Percentiles rank a stretch among this genome's conserved stretches.
Evolutionary conservation across 92 coral and sea anemone species (phyloP).

Genomic region (Virgularia gustaviana): DNA sequence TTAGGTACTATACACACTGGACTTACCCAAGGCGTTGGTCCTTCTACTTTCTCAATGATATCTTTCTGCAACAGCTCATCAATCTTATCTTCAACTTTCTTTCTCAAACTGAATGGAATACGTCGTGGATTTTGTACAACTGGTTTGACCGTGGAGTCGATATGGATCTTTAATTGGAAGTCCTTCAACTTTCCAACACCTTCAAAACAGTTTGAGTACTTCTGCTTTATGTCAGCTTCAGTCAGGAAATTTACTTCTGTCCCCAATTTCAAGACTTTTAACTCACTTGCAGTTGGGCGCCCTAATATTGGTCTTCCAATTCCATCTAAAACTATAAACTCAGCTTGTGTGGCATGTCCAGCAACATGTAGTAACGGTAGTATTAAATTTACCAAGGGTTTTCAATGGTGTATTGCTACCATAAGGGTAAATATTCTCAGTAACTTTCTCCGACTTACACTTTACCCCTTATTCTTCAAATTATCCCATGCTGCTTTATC

Average conservation of each 20-base stretch:
- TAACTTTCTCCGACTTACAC: conserved; percentile 28
- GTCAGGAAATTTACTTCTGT: conserved; percentile 10
- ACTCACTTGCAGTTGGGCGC: conserved; percentile 42
- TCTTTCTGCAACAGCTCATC: conserved; percentile 21
- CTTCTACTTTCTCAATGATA: conserved; percentile 26
- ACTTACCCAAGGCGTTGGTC: conserved; percentile 42
- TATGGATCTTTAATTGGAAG: conserved; percentile 23
- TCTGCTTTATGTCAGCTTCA: not conserved
- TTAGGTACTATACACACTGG: conserved; percentile 45
- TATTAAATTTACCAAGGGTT: conserved; percentile 18
- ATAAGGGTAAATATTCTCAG: conserved; percentile 12
- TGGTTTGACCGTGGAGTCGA: conserved; percentile 5
- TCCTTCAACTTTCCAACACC: conserved; percentile 42
- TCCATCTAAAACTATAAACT: conserved; percentile 39
- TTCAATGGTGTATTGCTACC: conserved; percentile 17
- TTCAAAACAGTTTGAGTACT: conserved; percentile 14
- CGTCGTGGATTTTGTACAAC: conserved; percentile 29
- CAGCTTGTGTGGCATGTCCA: not conserved
- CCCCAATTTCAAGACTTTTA: conserved; percentile 38
- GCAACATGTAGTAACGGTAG: not conserved
- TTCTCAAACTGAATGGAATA: conserved; percentile 32
- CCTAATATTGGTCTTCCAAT: conserved; percentile 49
- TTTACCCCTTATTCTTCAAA: conserved; percentile 25
- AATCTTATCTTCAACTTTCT: conserved; percentile 37
- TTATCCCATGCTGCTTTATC: conserved; percentile 28